phyloP scores from a whole-genome alignment of 2,113 vertebrate genomes.

The Oenanthe melanoleuca region DNA sequence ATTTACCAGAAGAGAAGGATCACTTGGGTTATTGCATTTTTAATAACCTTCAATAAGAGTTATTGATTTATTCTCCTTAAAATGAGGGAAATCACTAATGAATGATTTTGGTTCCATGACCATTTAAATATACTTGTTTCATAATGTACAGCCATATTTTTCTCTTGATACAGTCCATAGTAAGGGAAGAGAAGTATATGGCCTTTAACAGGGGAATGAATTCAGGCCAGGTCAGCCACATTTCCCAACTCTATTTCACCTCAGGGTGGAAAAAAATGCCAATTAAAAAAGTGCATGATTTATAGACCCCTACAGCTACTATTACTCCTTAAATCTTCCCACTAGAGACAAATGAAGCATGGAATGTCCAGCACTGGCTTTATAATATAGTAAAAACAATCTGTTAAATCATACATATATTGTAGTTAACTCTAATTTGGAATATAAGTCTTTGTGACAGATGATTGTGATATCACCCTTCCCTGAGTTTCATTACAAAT shows the following conservation, averaged over 20 bases:
- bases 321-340: slow-evolving; percentile 35
- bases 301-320: slow-evolving; percentile 9
- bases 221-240: not conserved
- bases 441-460: slow-evolving; percentile 54
- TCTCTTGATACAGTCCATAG: not conserved
- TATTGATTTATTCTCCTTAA: not conserved
- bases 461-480: slow-evolving; percentile 21
- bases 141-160: not conserved
- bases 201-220: not conserved
- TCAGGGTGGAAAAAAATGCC: not conserved
- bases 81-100: not conserved
- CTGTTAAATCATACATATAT: slow-evolving; percentile 37
- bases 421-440: slow-evolving; percentile 38
- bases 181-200: not conserved
- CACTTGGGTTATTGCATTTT: not conserved
- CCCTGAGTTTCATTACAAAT: not conserved
- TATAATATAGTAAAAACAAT: slow-evolving; percentile 21
- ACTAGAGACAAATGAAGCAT: slow-evolving; percentile 20
- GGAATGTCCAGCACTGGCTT: slow-evolving; percentile 4
- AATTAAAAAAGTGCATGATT: slow-evolving; percentile 1
- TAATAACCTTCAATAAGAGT: not conserved
- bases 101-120: not conserved
- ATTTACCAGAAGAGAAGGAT: not conserved
- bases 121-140: not conserved
- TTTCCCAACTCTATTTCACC: not conserved